Evolutionary conservation across 2,113 vertebrate species (phyloP), one percentile per base, ranked within the genome.

Genomic region (Turdus rufiventris): DNA sequence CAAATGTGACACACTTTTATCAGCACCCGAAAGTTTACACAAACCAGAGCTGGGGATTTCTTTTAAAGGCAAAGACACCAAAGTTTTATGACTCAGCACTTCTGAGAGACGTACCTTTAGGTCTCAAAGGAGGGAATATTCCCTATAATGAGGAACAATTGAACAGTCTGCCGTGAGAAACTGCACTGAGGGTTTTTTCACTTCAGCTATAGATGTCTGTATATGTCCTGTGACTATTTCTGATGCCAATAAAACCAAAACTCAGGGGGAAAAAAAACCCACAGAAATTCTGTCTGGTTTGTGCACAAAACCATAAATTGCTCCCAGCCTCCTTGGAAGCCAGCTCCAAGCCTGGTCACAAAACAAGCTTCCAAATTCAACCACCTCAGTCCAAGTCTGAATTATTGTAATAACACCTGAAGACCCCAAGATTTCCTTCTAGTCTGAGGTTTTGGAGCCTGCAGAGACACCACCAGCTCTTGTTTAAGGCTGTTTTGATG

Each of bases 281-380:
- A 77, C 95, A 96, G 80, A 92, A 95, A 94, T 95, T 93, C 57
- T 65, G 43, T 91, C 68, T 88, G 71, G 73, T 95, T 95, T 96
- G 63, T 86, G 67, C 91, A 79, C 42, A 85, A 80, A 92, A 83
- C 84, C 84, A 82, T 88, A 85, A 90, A 94, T 73, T 94, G 88
- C 50, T 84, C 84, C 88, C 91, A 94, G 89, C 77, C 77, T 70
- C 54, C 74, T 67, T 33, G 71, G 73, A 88, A 90, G 23, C 78
- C 51, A 47, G 63, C 62, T 62, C 67, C n/a, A 53, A 76, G 45
- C 33, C 73, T 61, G 62, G 36, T 51, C 54, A 72, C 73, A 89
- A 61, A 82, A 43, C 16, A 57, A 62, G 47, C 15, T 53, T 20
- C 68, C 66, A 89, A 77, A 78, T n/a, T 33, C 40, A 50, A 3